Base-by-base conservation (phyloP, 2,797 vertebrate species). In the Merluccius polli region DNA sequence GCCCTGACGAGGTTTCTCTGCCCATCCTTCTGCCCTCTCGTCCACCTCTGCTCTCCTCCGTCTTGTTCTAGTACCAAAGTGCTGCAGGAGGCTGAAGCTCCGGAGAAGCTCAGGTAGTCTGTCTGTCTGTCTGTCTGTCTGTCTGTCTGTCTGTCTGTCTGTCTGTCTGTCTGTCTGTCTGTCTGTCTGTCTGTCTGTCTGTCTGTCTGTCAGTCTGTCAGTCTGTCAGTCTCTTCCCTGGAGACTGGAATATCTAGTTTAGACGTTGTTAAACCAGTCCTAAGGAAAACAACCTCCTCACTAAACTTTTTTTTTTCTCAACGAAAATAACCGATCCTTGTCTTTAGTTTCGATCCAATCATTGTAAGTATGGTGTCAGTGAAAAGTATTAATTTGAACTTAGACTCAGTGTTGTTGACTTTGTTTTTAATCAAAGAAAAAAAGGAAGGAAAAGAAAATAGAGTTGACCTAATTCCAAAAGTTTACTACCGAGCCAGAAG, bases 1-100 rank as follows among this genome's bases (percentile, higher is more conserved):
- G 21, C 21, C 21, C 52, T 59, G 18, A 24, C 9, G 21, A 59
- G 18, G 21, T 59, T 59, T 24, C 44, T 48, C 38, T 41, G 38
- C 33, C 33, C 8, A 3, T 35, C 33, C 33, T 8, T 35, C 59
- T 24, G 44, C 4, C 8, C 18, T 21, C 16, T 8, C 13, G 35
- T 41, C 21, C 69, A 36, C 44, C 36, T 24, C 36, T 72, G 21
- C 35, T 70, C 11, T 75, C 0, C 4, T 79, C 73, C 82, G 1
- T 24, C 38, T 72, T 21, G 74, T 75, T 74, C 5, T 80, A 95
- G 94, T 82, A 90, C 88, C 48, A 93, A 93, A 82, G 87, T 92
- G 65, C 82, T 92, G 78, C 91, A 94, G 75, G 89, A 92, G 44
- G 81, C 76, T 0, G 72, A 79, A 33, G 80, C 80, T 72, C 85